Conservation (phyloP, 2,888 invertebrate species). For the Pyrrhosoma nymphula region DNA sequence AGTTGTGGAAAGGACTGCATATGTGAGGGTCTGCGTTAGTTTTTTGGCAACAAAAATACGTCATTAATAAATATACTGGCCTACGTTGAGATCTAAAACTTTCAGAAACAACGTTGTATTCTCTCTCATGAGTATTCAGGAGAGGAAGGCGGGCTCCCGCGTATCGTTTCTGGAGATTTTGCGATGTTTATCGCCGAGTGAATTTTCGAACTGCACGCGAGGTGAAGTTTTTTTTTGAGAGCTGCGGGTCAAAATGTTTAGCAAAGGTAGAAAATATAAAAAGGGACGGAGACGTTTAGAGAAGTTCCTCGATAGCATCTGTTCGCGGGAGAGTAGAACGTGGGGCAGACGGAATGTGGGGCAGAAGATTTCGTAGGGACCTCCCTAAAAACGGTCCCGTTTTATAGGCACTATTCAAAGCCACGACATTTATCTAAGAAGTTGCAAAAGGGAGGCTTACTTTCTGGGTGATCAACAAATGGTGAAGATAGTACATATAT, state of each 20-base stretch:
- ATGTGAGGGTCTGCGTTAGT: too few relatives aligned
- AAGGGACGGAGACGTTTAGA: neutral
- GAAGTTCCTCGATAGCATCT: neutral
- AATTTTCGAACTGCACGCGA: neutral
- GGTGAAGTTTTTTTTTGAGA: neutral
- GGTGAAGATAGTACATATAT: too few relatives aligned
- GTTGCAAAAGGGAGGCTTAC: too few relatives aligned
- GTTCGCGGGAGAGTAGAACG: neutral
- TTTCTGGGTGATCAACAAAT: too few relatives aligned
- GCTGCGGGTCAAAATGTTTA: constrained; percentile 18
- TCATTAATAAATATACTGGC: too few relatives aligned
- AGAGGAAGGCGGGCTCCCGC: neutral
- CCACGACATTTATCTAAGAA: too few relatives aligned
- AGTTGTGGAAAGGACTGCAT: too few relatives aligned
- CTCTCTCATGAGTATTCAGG: neutral
- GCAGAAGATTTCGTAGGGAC: neutral
- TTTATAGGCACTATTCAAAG: neutral
- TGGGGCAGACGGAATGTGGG: neutral
- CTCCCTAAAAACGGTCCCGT: neutral
- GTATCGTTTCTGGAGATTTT: neutral
- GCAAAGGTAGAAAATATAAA: neutral
- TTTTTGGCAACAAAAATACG: too few relatives aligned
- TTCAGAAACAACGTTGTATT: too few relatives aligned
- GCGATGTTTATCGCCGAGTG: neutral
- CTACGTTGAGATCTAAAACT: too few relatives aligned